Evolutionary conservation across 2,888 invertebrate genomes (phyloP).

Genomic region (Microdon myrmicae): DNA sequence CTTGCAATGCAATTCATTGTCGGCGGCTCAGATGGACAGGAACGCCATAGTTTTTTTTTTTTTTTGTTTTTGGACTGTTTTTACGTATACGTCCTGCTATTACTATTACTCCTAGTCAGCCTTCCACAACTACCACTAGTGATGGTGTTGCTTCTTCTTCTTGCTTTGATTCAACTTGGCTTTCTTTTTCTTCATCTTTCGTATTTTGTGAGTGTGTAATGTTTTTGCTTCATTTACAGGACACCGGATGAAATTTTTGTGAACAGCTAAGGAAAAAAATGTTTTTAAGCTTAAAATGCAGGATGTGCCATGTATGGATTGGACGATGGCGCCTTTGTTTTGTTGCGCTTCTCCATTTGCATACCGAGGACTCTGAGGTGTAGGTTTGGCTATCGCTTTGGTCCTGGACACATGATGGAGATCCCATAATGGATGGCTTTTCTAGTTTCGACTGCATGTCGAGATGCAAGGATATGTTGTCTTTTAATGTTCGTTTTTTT

Average conservation of each 20-base stretch:
- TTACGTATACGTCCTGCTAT: too few species aligned
- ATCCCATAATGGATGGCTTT: constrained; percentile 42
- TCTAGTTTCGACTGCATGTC: constrained; percentile 36
- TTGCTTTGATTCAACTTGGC: too few species aligned
- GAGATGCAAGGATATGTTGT: constrained; percentile 1
- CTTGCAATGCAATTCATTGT: constrained; percentile 46
- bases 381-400: constrained; percentile 3
- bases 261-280: constrained; percentile 10
- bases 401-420: constrained; percentile 46
- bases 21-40: constrained; percentile 46
- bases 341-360: constrained; percentile 49
- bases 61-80: too few species aligned
- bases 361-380: constrained; percentile 13
- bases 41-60: constrained; percentile 16
- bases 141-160: too few species aligned
- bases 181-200: too few species aligned
- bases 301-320: constrained; percentile 18
- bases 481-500: constrained; percentile 1
- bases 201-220: constrained; percentile 6
- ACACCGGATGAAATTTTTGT: constrained; percentile 22
- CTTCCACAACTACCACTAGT: too few species aligned
- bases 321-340: constrained; percentile 36
- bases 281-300: constrained; percentile 39
- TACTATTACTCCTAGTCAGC: too few species aligned
- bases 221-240: constrained; percentile 52